These are phyloP conservation scores for Agelaius phoeniceus DNA, from an alignment of 2,113 vertebrate species.

Conservation along the genomic window DNA sequence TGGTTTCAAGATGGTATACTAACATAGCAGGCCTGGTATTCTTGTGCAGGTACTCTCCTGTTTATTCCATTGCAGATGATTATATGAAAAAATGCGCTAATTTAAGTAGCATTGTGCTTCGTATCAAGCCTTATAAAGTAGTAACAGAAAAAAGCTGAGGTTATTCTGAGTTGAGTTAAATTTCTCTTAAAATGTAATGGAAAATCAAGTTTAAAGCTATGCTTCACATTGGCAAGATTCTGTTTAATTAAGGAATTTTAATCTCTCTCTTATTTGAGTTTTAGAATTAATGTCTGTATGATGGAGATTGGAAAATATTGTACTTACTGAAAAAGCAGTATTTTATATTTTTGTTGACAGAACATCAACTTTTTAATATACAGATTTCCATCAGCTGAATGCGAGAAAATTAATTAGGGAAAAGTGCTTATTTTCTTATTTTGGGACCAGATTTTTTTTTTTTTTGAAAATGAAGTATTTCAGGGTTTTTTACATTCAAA, in stretches of 20 bases:
- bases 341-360: neutral
- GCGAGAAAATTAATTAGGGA: neutral
- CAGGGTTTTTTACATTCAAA: neutral
- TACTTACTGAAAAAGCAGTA: neutral
- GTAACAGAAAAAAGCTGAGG: neutral
- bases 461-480: neutral
- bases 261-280: neutral
- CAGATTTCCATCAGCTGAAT: neutral
- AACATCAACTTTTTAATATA: neutral
- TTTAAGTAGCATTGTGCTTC: neutral
- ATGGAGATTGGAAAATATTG: neutral
- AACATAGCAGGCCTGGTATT: neutral
- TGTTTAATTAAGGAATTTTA: neutral
- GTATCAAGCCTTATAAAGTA: neutral
- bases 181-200: neutral
- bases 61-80: neutral
- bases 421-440: neutral
- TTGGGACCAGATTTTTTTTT: rapidly evolving
- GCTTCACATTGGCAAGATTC: neutral
- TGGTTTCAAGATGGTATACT: neutral
- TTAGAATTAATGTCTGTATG: neutral
- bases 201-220: neutral
- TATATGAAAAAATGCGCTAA: rapidly evolving
- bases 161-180: neutral
- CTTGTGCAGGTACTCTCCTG: neutral